Conservation (phyloP, 2,797 vertebrate species). For the Babyrousa celebensis region DNA sequence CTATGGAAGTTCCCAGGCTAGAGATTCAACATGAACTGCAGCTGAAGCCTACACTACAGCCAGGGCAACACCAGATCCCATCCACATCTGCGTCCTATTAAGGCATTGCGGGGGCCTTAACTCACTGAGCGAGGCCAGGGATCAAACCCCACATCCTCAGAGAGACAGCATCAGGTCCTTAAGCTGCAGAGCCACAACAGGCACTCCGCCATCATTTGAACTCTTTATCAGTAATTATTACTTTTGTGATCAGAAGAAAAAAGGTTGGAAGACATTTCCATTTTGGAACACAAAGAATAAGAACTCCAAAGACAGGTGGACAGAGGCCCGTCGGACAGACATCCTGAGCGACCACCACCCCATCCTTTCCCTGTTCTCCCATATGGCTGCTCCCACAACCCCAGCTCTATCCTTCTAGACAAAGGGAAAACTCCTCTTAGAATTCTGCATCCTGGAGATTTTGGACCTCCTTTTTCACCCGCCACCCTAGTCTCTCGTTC, state of each 20-base stretch:
- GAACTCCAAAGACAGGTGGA: background rate
- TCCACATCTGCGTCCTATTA: too few relatives aligned
- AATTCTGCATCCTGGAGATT: background rate
- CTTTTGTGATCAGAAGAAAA: background rate
- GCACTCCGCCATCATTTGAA: too few relatives aligned
- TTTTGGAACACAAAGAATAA: background rate
- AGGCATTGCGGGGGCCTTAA: too few relatives aligned
- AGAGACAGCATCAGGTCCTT: too few relatives aligned
- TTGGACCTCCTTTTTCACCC: background rate
- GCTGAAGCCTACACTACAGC: too few relatives aligned
- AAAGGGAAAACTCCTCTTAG: background rate
- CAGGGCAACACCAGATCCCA: too few relatives aligned
- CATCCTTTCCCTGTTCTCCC: background rate
- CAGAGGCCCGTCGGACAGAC: background rate
- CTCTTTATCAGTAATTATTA: background rate
- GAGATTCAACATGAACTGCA: too few relatives aligned
- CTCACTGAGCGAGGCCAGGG: too few relatives aligned
- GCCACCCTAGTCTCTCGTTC: background rate
- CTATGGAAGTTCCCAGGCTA: too few relatives aligned
- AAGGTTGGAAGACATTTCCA: background rate
- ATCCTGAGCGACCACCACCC: background rate
- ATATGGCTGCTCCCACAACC: background rate
- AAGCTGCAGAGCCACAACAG: too few relatives aligned
- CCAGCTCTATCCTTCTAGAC: background rate
- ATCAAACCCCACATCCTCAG: too few relatives aligned